These are phyloP conservation scores for Dendroctonus valens DNA, from an alignment of 1,140 invertebrate species.

Conservation along the genomic window DNA sequence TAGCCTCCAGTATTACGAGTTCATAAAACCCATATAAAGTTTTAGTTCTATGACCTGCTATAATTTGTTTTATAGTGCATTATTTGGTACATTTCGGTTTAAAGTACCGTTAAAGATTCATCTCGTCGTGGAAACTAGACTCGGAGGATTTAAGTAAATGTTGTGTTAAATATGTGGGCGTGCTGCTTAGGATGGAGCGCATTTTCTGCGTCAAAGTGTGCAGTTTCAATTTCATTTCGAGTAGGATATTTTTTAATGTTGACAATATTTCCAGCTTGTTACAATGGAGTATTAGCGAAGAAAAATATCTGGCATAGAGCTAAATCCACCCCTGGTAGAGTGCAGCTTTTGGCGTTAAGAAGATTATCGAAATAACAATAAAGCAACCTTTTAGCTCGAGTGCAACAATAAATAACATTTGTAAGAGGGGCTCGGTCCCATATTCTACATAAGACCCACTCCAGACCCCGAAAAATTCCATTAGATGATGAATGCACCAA, in stretches of 20 bases:
- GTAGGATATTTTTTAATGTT: too few species aligned
- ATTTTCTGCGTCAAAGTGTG: too few species aligned
- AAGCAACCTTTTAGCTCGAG: conserved; percentile 32
- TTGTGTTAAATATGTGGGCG: too few species aligned
- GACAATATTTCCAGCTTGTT: too few species aligned
- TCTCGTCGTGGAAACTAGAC: background rate
- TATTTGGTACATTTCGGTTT: background rate
- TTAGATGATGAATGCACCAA: conserved; percentile 20
- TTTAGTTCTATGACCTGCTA: conserved; percentile 20
- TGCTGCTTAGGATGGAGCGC: too few species aligned
- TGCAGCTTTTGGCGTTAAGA: conserved; percentile 32
- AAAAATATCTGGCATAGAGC: too few species aligned
- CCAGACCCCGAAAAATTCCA: conserved; percentile 18
- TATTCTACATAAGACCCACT: conserved; percentile 27
- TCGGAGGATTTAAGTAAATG: background rate
- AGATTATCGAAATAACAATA: conserved; percentile 33
- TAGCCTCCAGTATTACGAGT: conserved; percentile 24
- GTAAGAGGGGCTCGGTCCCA: conserved; percentile 21
- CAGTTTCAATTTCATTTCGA: too few species aligned
- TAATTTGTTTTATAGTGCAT: conserved; percentile 14
- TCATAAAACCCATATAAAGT: conserved; percentile 18
- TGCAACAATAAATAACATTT: conserved; percentile 33
- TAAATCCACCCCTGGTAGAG: conserved; percentile 15
- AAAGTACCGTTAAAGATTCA: conserved; percentile 6
- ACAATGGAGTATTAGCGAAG: too few species aligned